A percentile compares a stretch with the other conserved stretches of the same genome.
These are phyloP conservation scores for Epinotia bilunana DNA, from an alignment of 2,888 invertebrate species.

Conservation along the genomic window DNA sequence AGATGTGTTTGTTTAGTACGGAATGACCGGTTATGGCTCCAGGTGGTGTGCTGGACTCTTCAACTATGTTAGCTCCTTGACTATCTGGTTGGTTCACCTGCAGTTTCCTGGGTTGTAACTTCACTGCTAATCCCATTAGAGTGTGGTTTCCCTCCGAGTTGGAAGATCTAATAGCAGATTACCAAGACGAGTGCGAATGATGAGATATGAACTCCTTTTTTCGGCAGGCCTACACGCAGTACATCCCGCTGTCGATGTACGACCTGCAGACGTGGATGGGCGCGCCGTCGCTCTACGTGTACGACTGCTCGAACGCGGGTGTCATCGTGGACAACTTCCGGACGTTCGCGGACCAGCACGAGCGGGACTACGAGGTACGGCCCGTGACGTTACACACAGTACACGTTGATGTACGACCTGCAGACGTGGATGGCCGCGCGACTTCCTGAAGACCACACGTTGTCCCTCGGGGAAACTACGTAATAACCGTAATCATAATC, in stretches of 20 bases:
- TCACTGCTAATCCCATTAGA: too few relatives aligned
- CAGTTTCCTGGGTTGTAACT: too few relatives aligned
- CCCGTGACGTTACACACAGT: not conserved
- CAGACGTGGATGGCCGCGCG: not conserved
- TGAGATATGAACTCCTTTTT: not conserved
- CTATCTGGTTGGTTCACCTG: too few relatives aligned
- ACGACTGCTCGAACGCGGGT: conserved; percentile 99
- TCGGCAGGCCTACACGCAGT: conserved; percentile 97
- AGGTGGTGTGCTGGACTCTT: too few relatives aligned
- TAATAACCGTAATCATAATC: too few relatives aligned
- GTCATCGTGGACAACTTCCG: conserved; percentile 96
- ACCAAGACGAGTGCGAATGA: too few relatives aligned
- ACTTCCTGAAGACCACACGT: not conserved
- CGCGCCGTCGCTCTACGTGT: conserved; percentile 99
- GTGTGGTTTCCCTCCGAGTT: too few relatives aligned
- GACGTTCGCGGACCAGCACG: conserved; percentile 95
- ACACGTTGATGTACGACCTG: not conserved
- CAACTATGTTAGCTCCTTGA: too few relatives aligned
- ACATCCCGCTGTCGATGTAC: conserved; percentile 99
- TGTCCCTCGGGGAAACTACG: too few relatives aligned
- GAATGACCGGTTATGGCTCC: too few relatives aligned
- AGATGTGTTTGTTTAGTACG: too few relatives aligned
- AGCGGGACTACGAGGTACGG: conserved; percentile 89
- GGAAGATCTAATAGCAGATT: too few relatives aligned
- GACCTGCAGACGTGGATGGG: conserved; percentile 99